Percentiles rank a stretch among this genome's conserved stretches.
These are phyloP conservation scores for Centropus bengalensis DNA, from an alignment of 2,113 vertebrate species.

Conservation along the genomic window DNA sequence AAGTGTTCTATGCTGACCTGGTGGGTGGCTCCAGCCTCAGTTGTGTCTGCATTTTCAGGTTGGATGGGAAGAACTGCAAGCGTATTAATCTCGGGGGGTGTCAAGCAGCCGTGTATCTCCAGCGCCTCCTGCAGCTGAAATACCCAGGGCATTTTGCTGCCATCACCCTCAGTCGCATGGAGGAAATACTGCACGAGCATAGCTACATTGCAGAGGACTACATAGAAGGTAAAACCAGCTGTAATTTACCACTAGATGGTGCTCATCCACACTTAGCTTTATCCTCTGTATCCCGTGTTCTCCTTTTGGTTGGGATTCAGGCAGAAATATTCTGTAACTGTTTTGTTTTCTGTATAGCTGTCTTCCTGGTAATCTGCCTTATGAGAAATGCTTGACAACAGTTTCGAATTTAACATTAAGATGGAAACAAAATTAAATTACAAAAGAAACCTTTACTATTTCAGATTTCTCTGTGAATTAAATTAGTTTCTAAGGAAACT, in stretches of 20 bases:
- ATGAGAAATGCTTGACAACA: not conserved
- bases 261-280: not conserved
- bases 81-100: constrained; percentile 94
- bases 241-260: accelerated
- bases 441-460: not conserved
- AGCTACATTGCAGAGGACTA: constrained; percentile 93
- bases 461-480: not conserved
- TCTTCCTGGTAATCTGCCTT: not conserved
- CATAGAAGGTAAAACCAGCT: constrained; percentile 79
- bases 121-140: constrained; percentile 95
- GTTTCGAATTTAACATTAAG: not conserved
- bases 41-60: constrained; percentile 62
- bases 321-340: accelerated
- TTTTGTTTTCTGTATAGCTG: not conserved
- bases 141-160: constrained; percentile 92
- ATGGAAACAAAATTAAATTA: not conserved
- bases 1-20: not conserved
- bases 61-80: constrained; percentile 92
- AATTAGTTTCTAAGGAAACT: not conserved
- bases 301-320: not conserved
- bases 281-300: not conserved
- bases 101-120: constrained; percentile 90
- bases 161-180: constrained; percentile 93
- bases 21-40: not conserved
- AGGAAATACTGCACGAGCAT: constrained; percentile 94